phyloP scores from a whole-genome alignment of 2,113 vertebrate species.

The Etheostoma cragini region DNA sequence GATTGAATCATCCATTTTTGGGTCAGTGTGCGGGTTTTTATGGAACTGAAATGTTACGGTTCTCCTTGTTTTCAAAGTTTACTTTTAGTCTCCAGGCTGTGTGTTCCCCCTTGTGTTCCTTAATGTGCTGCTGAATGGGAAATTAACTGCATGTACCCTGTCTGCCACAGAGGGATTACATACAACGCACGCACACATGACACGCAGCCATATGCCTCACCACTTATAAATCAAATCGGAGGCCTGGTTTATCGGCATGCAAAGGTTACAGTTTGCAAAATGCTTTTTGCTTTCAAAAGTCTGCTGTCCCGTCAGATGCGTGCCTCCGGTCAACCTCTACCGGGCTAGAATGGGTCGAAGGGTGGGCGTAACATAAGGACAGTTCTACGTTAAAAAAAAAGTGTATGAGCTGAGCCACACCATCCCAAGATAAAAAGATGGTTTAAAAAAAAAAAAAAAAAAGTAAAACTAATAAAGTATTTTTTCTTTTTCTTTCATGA shows the following conservation, averaged over 20 bases:
- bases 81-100: constrained; percentile 1
- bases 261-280: constrained; percentile 10
- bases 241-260: constrained; percentile 9
- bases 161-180: constrained; percentile 40
- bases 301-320: background rate
- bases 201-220: constrained; percentile 41
- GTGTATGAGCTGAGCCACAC: background rate
- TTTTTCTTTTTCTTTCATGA: too few relatives aligned
- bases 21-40: background rate
- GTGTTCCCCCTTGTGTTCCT: constrained; percentile 5
- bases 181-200: constrained; percentile 3
- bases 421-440: background rate
- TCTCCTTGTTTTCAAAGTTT: too few relatives aligned
- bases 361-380: too few relatives aligned
- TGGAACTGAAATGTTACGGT: background rate
- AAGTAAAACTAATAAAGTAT: too few relatives aligned
- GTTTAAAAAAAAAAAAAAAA: background rate
- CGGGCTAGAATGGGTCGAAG: background rate
- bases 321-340: background rate
- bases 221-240: constrained; percentile 32
- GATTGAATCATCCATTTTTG: background rate
- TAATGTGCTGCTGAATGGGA: constrained; percentile 32
- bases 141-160: constrained; percentile 22
- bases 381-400: too few relatives aligned
- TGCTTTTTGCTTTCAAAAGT: background rate